Evolutionary conservation across 2,797 vertebrate species (phyloP).

Genomic region (Tenualosa thibaudeaui): DNA sequence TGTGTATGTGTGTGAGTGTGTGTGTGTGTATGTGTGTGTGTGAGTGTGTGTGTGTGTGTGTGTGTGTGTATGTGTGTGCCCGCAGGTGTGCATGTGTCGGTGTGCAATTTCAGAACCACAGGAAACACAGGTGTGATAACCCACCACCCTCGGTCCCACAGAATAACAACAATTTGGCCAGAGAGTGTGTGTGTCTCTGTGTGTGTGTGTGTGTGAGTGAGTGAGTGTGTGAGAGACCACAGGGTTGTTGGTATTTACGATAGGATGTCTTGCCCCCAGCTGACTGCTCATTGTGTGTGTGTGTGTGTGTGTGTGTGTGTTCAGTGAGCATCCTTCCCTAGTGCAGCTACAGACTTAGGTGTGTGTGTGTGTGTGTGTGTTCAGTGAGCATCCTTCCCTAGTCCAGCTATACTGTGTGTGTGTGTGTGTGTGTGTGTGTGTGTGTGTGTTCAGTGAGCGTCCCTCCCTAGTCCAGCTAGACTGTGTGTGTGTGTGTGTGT

Average conservation of each 20-base stretch:
- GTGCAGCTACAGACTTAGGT: no score
- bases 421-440: no score
- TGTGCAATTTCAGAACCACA: constrained; percentile 1
- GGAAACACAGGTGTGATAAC: neutral
- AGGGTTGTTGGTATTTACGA: neutral
- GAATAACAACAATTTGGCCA: neutral
- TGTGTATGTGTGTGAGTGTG: no score
- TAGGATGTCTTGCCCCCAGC: neutral
- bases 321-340: no score
- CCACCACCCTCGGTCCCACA: neutral
- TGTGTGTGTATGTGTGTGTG: no score
- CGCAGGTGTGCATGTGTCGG: neutral
- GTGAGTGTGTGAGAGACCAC: neutral
- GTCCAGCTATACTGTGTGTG: no score
- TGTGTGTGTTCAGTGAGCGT: no score
- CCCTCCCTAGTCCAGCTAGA: no score
- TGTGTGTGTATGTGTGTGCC: no score
- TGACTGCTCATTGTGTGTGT: neutral
- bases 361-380: no score
- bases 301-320: neutral
- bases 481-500: neutral
- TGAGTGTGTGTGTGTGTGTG: no score
- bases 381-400: no score
- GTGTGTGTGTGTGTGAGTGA: neutral
- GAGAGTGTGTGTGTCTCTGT: neutral